Evolutionary conservation across 2,888 invertebrate genomes (phyloP), one percentile per base, ranked within the genome.

Genomic region (Phalangium opilio): DNA sequence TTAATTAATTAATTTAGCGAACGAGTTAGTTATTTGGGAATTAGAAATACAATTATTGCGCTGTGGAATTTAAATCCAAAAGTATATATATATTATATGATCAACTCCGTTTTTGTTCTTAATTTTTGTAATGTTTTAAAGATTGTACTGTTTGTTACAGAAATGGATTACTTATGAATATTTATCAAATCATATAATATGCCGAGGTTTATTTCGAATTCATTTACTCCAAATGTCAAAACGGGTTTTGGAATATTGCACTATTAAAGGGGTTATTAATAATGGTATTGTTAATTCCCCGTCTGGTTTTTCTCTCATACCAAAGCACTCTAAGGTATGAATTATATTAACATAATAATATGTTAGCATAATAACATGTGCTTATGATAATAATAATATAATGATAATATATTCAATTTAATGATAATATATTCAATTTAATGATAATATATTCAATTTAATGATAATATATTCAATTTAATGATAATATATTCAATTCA

Each of bases 11-110:
- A 32, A n/a, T n/a, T n/a, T 40, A 57, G 58, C 40, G 57, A 59
- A 32, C 61, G 58, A 35, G 42, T 44, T 17, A 59, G 63, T 42
- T 70, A 67, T 54, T 59, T 70, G 33, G 66, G 64, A 10, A 47
- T 69, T 3, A 56, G 70, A 3, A 70, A 70, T 56, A 59, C 67
- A 11, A 59, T 67, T 18, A 50, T 69, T 20, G 61, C 66, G 2
- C 52, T 67, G 18, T 70, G 70, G 70, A 59, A 64, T 50, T 51
- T 61, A 27, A 61, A 65, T 55, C 63, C 62, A 12, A 63, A 63
- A 56, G 66, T 65, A 50, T 34, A 14, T 34, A 34, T 34, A 34
- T 34, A 34, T 34, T 34, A 14, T 34, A 50, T 55, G 45, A 38
- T 17, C 15, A 27, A 18, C 48, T 42, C 4, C 36, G n/a, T 41